Conservation (phyloP, 2,888 invertebrate species). For the Alloplasta piceator region DNA sequence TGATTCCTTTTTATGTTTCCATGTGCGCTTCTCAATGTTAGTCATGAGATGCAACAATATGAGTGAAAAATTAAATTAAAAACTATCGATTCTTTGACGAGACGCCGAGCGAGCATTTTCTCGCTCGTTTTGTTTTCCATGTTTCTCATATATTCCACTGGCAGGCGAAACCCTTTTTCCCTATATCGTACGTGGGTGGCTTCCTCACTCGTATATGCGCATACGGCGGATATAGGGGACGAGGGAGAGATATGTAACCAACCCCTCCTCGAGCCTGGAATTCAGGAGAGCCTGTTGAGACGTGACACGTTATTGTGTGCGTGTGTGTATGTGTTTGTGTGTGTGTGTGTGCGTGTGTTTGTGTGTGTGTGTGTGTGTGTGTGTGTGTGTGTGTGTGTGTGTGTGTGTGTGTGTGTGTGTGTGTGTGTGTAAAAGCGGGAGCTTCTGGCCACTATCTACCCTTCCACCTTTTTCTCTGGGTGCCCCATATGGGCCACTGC, state of each 20-base stretch:
- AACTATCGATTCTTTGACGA: slow-evolving; percentile 33
- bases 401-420: no score
- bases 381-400: slow-evolving; percentile 49
- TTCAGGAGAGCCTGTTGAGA: slow-evolving; percentile 78
- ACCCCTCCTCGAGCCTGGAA: slow-evolving; percentile 67
- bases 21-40: no score
- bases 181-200: slow-evolving; percentile 32
- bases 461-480: slow-evolving; percentile 2
- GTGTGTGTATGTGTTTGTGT: not conserved
- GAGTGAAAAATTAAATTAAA: slow-evolving; percentile 6
- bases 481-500: not conserved
- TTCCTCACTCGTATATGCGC: not conserved
- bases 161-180: slow-evolving; percentile 34
- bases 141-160: slow-evolving; percentile 25
- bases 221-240: slow-evolving; percentile 11
- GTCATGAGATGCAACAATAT: no score
- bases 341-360: no score
- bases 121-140: slow-evolving; percentile 48
- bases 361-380: slow-evolving; percentile 30
- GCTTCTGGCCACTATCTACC: no score
- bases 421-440: no score
- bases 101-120: slow-evolving; percentile 22
- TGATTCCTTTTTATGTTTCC: no score
- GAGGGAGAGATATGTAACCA: slow-evolving; percentile 8
- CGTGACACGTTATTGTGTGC: slow-evolving; percentile 74